Percentiles rank a stretch among this genome's conserved stretches.
Conservation (phyloP, 2,888 invertebrate species). For the Dorcus parallelipipedus region DNA sequence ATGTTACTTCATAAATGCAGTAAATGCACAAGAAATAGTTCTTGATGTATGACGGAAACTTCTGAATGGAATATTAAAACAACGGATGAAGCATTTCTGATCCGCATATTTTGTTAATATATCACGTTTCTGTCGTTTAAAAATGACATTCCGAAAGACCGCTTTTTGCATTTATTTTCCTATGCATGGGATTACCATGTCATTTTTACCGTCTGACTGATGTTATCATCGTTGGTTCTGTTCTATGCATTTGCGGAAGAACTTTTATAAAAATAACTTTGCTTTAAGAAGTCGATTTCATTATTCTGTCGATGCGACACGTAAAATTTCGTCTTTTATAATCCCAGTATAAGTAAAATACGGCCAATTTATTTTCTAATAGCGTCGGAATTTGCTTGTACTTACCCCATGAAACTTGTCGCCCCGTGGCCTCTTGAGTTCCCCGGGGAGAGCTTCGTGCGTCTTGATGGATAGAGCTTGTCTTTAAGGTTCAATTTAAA, state of each 20-base stretch:
- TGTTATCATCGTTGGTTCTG: slow-evolving; percentile 16
- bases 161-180: slow-evolving; percentile 21
- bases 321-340: too few species aligned
- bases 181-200: slow-evolving; percentile 23
- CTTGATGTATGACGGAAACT: slow-evolving; percentile 24
- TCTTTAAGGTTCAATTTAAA: slow-evolving; percentile 45
- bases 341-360: too few species aligned
- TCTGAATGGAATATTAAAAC: slow-evolving; percentile 30
- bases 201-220: slow-evolving; percentile 29
- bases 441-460: slow-evolving; percentile 35
- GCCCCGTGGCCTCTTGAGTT: slow-evolving; percentile 31
- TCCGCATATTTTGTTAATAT: slow-evolving; percentile 30
- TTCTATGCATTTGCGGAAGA: too few species aligned
- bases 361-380: too few species aligned
- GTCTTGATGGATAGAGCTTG: slow-evolving; percentile 43
- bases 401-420: slow-evolving; percentile 11
- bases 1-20: slow-evolving; percentile 28
- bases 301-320: too few species aligned
- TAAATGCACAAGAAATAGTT: slow-evolving; percentile 28
- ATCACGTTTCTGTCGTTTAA: slow-evolving; percentile 33
- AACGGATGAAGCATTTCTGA: slow-evolving; percentile 27
- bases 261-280: too few species aligned
- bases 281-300: too few species aligned
- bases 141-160: slow-evolving; percentile 31
- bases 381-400: slow-evolving; percentile 4